A percentile compares a stretch with the other conserved stretches of the same genome.
Evolutionary conservation across 2,113 vertebrate genomes (phyloP).

Genomic region (Lampris megalopsis): DNA sequence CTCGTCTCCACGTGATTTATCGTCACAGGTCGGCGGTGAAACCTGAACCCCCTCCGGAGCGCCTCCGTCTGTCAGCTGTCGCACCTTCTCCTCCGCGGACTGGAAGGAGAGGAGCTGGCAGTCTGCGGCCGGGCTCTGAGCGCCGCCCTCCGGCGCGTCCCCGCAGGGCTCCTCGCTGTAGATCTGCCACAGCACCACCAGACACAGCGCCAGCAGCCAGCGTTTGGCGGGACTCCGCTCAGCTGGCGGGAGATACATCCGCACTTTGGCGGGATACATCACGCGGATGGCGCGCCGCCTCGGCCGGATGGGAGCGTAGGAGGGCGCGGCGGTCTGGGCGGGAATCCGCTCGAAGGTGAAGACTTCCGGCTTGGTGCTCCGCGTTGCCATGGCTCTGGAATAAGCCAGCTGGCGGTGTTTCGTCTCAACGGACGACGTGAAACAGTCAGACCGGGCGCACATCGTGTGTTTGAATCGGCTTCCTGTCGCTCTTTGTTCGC

Average conservation of each 20-base stretch:
- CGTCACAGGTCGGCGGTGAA: background rate
- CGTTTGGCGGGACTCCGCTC: constrained; percentile 82
- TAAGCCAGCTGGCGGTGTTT: constrained; percentile 23
- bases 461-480: constrained; percentile 14
- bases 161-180: constrained; percentile 80
- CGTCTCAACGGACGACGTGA: constrained; percentile 55
- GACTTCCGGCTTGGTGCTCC: constrained; percentile 81
- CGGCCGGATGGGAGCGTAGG: constrained; percentile 57
- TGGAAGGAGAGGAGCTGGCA: constrained; percentile 69
- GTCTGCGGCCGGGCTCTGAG: constrained; percentile 21
- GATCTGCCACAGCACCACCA: constrained; percentile 84
- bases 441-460: constrained; percentile 66
- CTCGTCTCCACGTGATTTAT: background rate
- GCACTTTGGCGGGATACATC: constrained; percentile 83
- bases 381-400: constrained; percentile 41
- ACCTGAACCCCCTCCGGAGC: constrained; percentile 7
- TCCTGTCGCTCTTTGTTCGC: background rate
- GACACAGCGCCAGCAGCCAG: constrained; percentile 79
- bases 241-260: constrained; percentile 81
- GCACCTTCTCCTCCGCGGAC: constrained; percentile 62
- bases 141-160: constrained; percentile 42
- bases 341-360: constrained; percentile 81
- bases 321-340: constrained; percentile 57
- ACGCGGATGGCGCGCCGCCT: constrained; percentile 79
- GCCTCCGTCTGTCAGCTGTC: constrained; percentile 22